Percentiles rank a stretch among this genome's conserved stretches.
These are phyloP conservation scores for Zeus faber DNA, from an alignment of 2,113 vertebrate genomes.

Conservation along the genomic window DNA sequence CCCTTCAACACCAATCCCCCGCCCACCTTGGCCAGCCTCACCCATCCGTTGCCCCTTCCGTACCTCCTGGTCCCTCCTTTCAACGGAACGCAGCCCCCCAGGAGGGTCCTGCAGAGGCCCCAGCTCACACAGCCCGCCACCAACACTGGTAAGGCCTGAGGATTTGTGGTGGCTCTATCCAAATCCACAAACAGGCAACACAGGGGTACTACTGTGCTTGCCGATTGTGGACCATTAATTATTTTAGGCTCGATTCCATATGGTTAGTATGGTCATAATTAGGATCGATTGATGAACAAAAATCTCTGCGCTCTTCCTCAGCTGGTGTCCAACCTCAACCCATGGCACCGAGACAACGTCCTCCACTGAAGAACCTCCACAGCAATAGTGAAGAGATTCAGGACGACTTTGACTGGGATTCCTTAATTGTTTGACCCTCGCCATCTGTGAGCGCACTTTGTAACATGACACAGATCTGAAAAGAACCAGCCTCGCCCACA, in stretches of 20 bases:
- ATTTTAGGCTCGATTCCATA: no score
- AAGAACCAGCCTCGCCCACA: neutral
- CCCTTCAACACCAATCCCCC: conserved; percentile 27
- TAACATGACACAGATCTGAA: conserved; percentile 3
- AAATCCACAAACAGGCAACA: neutral
- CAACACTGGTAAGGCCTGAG: conserved; percentile 52
- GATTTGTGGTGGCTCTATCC: neutral
- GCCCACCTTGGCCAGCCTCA: conserved; percentile 63
- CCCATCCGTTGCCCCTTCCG: conserved; percentile 68
- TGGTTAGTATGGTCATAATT: no score
- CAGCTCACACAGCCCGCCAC: conserved; percentile 47
- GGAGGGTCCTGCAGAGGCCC: conserved; percentile 56
- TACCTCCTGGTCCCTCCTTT: conserved; percentile 43
- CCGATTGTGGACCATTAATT: neutral
- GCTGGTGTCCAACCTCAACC: conserved; percentile 62
- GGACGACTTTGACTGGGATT: conserved; percentile 82
- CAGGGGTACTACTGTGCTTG: neutral
- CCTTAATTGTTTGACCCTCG: conserved; percentile 61
- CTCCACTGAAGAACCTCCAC: conserved; percentile 68
- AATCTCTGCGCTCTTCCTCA: conserved; percentile 33
- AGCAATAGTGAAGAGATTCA: conserved; percentile 80
- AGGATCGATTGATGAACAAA: no score
- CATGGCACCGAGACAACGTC: conserved; percentile 50
- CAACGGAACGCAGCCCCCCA: conserved; percentile 47
- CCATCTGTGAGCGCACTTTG: neutral